Percentiles rank a stretch among this genome's conserved stretches.
Conservation (phyloP, 2,113 vertebrate genomes). For the Sylvia atricapilla region DNA sequence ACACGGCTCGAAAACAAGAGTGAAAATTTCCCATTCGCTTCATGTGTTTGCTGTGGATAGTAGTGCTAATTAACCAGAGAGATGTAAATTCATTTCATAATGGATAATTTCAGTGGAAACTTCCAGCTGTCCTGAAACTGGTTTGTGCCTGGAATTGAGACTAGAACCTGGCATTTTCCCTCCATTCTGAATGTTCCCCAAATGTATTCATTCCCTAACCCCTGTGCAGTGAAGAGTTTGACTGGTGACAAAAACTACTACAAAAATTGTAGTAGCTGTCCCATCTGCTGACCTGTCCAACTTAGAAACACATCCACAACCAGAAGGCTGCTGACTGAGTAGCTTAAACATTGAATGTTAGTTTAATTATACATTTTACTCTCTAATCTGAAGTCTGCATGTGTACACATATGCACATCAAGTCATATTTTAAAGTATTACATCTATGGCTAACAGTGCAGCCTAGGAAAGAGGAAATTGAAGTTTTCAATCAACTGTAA, state of each 20-base stretch:
- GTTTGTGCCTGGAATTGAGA: constrained; percentile 3
- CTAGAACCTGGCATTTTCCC: background rate
- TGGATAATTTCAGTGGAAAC: constrained; percentile 6
- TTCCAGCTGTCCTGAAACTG: background rate
- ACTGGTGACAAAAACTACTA: background rate
- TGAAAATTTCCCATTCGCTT: background rate
- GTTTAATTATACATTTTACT: background rate
- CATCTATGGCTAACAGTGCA: background rate
- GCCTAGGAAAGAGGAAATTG: background rate
- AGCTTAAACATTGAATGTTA: background rate
- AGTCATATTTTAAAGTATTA: background rate
- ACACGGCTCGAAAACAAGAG: background rate
- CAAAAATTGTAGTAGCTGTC: background rate
- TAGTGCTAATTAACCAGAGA: constrained; percentile 10
- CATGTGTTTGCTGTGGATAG: background rate
- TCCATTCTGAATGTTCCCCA: background rate
- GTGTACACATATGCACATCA: background rate
- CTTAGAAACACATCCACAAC: background rate
- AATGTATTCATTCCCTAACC: background rate
- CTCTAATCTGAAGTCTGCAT: background rate
- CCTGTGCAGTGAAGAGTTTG: fast-evolving
- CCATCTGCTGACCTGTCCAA: background rate
- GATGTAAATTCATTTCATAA: constrained; percentile 39
- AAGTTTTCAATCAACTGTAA: background rate
- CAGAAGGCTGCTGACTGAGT: background rate